A percentile compares a stretch with the other conserved stretches of the same genome.
These are phyloP conservation scores for Meriones psammophilus DNA, from an alignment of 2,797 vertebrate species.

Conservation along the genomic window DNA sequence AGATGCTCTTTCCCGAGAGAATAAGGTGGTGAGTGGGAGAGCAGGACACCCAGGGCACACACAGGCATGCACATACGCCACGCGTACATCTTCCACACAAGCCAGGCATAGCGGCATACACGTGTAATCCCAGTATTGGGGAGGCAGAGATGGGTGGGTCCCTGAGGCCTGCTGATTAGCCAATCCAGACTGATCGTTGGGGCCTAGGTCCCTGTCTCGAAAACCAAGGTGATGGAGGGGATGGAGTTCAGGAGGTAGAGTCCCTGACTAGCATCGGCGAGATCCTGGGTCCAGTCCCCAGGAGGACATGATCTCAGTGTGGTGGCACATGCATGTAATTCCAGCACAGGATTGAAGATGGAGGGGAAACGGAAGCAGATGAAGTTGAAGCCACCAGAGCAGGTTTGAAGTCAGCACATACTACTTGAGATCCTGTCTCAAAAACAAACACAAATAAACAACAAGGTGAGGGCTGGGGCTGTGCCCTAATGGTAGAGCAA, in stretches of 20 bases:
- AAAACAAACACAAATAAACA: not conserved
- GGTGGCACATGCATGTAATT: not conserved
- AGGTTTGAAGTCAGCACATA: not conserved
- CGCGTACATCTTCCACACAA: too few relatives aligned
- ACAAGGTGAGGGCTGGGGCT: not conserved
- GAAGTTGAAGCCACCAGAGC: not conserved
- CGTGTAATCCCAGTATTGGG: not conserved
- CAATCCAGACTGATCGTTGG: not conserved
- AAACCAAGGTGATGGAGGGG: not conserved
- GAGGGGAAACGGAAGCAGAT: not conserved
- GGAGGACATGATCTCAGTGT: not conserved
- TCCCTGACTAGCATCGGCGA: not conserved
- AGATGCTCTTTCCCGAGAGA: too few relatives aligned
- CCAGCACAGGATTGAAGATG: not conserved
- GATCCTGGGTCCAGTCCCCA: not conserved
- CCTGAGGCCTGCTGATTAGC: not conserved
- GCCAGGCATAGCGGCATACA: too few relatives aligned
- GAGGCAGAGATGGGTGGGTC: not conserved
- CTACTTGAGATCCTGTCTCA: not conserved
- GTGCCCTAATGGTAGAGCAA: not conserved
- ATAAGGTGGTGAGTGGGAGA: too few relatives aligned
- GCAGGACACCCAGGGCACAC: too few relatives aligned
- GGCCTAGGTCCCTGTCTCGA: not conserved
- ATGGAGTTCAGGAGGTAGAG: not conserved
- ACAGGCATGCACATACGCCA: too few relatives aligned